phyloP scores from a whole-genome alignment of 2,113 vertebrate genomes.

The Petroica traversi region DNA sequence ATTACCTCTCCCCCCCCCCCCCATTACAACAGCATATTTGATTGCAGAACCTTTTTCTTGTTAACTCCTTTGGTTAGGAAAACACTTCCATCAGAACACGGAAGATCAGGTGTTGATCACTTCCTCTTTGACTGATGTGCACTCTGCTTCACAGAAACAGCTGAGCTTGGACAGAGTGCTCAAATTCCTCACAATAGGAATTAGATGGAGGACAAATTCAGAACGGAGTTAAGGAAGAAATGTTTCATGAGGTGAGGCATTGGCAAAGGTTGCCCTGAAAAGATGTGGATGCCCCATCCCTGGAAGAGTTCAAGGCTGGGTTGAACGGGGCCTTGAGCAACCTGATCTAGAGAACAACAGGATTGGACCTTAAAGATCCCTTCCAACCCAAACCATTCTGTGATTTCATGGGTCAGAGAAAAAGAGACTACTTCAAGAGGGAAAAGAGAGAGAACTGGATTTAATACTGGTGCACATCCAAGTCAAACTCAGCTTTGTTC shows the following conservation, averaged over 20 bases:
- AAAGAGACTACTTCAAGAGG: not conserved
- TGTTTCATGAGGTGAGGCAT: not conserved
- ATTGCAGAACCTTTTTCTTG: not conserved
- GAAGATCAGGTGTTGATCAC: not conserved
- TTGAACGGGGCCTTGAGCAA: rapidly evolving
- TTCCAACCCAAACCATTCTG: not conserved
- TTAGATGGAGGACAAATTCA: not conserved
- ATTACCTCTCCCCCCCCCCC: rapidly evolving
- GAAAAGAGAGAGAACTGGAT: not conserved
- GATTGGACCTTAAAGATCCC: not conserved
- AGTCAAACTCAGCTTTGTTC: rapidly evolving
- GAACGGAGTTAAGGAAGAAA: not conserved
- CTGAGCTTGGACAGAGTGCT: not conserved
- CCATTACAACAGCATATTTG: not conserved
- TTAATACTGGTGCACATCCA: not conserved
- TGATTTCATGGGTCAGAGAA: not conserved
- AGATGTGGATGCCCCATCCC: rapidly evolving
- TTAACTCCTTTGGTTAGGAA: not conserved
- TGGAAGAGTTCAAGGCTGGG: not conserved
- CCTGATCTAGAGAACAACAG: not conserved
- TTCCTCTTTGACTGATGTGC: not conserved
- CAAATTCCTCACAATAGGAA: not conserved
- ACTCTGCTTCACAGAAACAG: not conserved
- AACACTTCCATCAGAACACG: not conserved
- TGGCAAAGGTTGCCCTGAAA: not conserved